phyloP scores from a whole-genome alignment of 2,797 vertebrate genomes.

The Zalophus californianus region DNA sequence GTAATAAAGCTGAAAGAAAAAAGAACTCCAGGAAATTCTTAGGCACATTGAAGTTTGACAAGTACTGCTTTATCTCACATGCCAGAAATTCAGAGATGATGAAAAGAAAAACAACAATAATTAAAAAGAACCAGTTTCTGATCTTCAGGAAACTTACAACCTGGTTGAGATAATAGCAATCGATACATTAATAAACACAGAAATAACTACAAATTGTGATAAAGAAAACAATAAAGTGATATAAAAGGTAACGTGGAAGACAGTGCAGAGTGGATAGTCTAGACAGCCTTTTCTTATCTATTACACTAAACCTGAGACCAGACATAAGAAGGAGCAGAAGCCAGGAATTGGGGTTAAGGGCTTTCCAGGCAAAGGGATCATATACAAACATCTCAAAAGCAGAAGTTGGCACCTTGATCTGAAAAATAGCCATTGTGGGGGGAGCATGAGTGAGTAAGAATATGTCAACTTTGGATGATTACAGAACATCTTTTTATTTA shows the following conservation, averaged over 20 bases:
- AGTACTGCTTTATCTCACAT: not conserved
- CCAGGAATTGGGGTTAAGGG: not conserved
- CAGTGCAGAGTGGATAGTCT: not conserved
- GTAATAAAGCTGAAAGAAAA: not conserved
- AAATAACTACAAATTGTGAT: not conserved
- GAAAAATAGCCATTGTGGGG: not conserved
- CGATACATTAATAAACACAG: not conserved
- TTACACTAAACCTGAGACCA: not conserved
- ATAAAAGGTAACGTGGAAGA: not conserved
- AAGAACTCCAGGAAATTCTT: not conserved
- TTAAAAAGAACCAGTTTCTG: not conserved
- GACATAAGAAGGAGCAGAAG: not conserved
- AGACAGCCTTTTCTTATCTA: not conserved
- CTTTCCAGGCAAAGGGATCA: not conserved
- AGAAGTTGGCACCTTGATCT: not conserved
- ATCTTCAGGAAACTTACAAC: not conserved
- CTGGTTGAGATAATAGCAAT: not conserved
- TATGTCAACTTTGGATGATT: not conserved
- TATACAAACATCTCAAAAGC: not conserved
- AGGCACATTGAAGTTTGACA: not conserved
- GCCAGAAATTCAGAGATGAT: not conserved
- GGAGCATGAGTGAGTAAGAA: not conserved
- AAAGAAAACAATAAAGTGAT: not conserved
- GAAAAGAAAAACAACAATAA: not conserved
- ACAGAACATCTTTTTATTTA: not conserved